A percentile compares a stretch with the other conserved stretches of the same genome.
These are phyloP conservation scores for Orientallactaga bullata DNA, from an alignment of 2,113 vertebrate species.

Conservation along the genomic window DNA sequence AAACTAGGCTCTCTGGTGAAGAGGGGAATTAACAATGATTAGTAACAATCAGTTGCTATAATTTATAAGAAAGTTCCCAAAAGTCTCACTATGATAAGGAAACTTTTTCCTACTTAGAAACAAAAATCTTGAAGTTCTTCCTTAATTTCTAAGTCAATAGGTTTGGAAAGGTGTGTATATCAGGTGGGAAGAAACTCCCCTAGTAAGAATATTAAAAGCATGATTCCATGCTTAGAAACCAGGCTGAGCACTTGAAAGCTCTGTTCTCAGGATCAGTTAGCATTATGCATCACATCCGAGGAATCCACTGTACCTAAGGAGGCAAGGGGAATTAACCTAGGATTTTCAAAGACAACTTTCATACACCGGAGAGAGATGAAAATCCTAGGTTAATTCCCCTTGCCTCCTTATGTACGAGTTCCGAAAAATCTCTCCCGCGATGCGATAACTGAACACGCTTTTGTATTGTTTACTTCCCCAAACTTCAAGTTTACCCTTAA, in stretches of 20 bases:
- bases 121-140: conserved; percentile 16
- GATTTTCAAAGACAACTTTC: conserved; percentile 2
- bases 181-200: neutral
- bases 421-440: neutral
- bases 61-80: conserved; percentile 15
- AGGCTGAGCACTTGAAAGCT: neutral
- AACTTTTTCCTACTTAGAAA: conserved; percentile 19
- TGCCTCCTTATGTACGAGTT: neutral
- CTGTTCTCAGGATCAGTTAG: neutral
- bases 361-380: neutral
- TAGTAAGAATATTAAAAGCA: neutral
- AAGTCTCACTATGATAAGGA: conserved; percentile 16
- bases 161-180: conserved; percentile 45
- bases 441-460: rapidly evolving
- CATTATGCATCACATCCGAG: neutral
- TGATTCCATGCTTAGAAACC: neutral
- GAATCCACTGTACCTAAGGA: neutral
- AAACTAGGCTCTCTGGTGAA: conserved; percentile 1
- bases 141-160: conserved; percentile 13
- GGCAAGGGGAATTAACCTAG: neutral
- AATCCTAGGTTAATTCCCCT: neutral
- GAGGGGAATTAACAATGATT: neutral
- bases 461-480: neutral
- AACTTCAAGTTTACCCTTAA: neutral
- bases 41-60: neutral